Conservation (phyloP, 2,888 invertebrate species). For the Prosapia bicincta region DNA sequence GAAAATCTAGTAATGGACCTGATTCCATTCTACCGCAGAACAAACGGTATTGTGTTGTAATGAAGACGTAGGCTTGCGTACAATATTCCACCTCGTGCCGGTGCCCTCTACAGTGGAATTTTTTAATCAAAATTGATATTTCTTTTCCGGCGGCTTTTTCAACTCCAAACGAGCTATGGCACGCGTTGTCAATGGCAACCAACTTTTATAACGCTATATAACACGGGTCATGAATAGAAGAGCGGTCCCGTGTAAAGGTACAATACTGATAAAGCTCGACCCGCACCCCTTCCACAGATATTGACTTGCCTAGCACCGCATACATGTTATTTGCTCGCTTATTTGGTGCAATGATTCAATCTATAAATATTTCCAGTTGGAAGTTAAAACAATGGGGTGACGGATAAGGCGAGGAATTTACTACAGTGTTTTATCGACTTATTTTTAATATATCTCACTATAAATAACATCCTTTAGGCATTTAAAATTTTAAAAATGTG, state of each 20-base stretch:
- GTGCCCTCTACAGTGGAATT: neutral
- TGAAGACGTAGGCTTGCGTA: no score
- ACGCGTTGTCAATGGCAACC: neutral
- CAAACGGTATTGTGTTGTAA: no score
- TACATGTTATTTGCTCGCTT: neutral
- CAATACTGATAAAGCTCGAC: neutral
- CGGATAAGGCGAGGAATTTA: neutral
- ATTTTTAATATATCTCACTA: neutral
- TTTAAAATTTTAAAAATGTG: no score
- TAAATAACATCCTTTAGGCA: neutral
- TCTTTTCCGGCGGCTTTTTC: neutral
- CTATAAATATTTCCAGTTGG: neutral
- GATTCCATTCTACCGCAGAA: no score
- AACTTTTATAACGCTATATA: neutral
- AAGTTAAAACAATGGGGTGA: neutral
- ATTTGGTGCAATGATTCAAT: neutral
- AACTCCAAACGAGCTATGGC: neutral
- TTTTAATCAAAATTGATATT: constrained; percentile 2
- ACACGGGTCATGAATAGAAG: neutral
- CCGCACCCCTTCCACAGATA: neutral
- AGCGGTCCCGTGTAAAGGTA: neutral
- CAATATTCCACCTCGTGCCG: no score
- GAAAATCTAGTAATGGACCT: no score
- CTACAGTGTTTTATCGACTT: neutral
- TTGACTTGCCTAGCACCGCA: neutral